Evolutionary conservation across 2,888 invertebrate genomes (phyloP), one percentile per base, ranked within the genome.

Genomic region (Cyclophora punctaria): DNA sequence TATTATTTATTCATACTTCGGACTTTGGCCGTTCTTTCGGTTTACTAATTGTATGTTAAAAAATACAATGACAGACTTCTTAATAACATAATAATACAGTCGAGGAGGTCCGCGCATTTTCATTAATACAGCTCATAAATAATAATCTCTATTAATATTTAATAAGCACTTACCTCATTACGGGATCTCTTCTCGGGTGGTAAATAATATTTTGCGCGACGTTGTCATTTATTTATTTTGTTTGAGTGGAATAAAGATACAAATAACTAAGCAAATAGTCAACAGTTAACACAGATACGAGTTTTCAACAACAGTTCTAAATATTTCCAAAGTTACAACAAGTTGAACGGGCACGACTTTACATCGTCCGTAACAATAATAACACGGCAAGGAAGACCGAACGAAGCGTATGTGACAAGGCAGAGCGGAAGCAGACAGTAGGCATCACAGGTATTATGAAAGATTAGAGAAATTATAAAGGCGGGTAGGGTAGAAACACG

Each of bases 211-310:
- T 71, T 80, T 79, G 78, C 79, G 78, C 82, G 82, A 69, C 77
- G 80, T 46, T 42, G 60, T 37, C 20, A 20, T 37, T 37, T 63
- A 54, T 69, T 62, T 62, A 64, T 62, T 62, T 67, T 66, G 70
- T 75, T 76, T 70, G 68, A 69, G 77, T 70, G 69, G 74, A 78
- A 73, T 68, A 64, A 37, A 69, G 67, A 71, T 80, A 78, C 69
- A 77, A 75, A 78, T 67, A 75, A 75, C 64, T 75, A 80, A 78
- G 80, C 73, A 82, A 74, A 77, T 83, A 86, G 82, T 83, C 78
- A 87, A 87, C 86, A 85, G 81, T 76, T 87, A 87, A 86, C 85
- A 86, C 84, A 84, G 85, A 80, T 83, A 75, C 68, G 79, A 84
- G 83, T 83, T 75, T 78, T 74, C 61, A 82, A 83, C 80, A 86